Conservation (phyloP, 2,113 vertebrate species). For the Petrocephalus zakoni region DNA sequence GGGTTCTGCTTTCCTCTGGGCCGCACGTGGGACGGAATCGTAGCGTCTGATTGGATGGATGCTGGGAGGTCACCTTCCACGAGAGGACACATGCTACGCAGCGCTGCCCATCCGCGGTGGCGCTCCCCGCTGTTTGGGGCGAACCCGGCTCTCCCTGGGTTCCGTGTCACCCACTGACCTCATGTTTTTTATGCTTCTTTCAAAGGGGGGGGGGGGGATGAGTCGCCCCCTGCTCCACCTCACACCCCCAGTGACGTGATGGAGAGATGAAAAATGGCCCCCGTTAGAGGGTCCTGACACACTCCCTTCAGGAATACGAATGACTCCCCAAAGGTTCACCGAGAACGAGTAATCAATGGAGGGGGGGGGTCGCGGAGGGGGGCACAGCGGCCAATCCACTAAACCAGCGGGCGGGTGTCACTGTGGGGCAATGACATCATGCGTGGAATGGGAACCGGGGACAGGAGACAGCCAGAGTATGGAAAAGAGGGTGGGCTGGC, state of each 20-base stretch:
- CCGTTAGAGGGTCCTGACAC: conserved; percentile 44
- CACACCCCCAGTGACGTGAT: conserved; percentile 40
- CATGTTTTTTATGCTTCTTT: conserved; percentile 39
- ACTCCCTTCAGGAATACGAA: conserved; percentile 52
- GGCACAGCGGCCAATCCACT: background rate
- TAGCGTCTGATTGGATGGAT: background rate
- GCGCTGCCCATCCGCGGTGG: background rate
- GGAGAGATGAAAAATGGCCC: conserved; percentile 56
- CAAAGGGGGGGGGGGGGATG: conserved; percentile 47
- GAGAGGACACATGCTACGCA: background rate
- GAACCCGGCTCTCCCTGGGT: background rate
- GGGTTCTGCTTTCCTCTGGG: background rate
- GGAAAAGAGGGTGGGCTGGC: background rate
- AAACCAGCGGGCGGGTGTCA: background rate
- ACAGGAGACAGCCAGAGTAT: background rate
- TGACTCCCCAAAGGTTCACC: conserved; percentile 42
- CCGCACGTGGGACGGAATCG: conserved; percentile 9
- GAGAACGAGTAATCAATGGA: conserved; percentile 7
- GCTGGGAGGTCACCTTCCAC: background rate
- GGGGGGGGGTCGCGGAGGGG: conserved; percentile 25
- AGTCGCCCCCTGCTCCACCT: conserved; percentile 53
- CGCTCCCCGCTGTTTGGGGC: conserved; percentile 11
- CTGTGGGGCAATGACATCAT: background rate
- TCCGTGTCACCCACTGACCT: background rate
- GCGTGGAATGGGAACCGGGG: background rate